These are phyloP conservation scores for Scytalopus superciliaris DNA, from an alignment of 2,113 vertebrate genomes.

Conservation along the genomic window DNA sequence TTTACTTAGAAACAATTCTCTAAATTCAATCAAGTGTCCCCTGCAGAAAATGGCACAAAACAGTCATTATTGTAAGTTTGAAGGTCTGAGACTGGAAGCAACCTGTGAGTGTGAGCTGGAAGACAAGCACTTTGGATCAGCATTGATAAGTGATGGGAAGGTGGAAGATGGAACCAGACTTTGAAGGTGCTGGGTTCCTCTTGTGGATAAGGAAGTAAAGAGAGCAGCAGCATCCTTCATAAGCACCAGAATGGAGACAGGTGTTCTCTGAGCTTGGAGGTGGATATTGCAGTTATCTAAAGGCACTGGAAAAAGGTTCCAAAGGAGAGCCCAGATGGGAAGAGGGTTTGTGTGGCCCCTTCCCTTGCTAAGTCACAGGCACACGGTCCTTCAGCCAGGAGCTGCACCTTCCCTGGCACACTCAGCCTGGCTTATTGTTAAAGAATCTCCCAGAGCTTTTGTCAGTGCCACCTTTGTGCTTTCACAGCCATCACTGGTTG, in stretches of 20 bases:
- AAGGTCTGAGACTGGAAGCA: not conserved
- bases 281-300: not conserved
- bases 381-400: not conserved
- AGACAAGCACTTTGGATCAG: not conserved
- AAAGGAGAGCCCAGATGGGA: not conserved
- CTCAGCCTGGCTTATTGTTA: not conserved
- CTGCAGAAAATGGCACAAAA: not conserved
- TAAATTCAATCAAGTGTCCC: not conserved
- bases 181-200: not conserved
- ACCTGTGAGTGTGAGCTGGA: not conserved
- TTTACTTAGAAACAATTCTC: not conserved
- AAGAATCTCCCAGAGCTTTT: not conserved
- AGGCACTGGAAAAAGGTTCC: not conserved
- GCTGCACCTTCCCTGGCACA: not conserved
- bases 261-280: not conserved
- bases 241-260: not conserved
- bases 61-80: not conserved
- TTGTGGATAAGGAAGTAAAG: not conserved
- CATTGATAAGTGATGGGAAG: fast-evolving
- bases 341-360: not conserved
- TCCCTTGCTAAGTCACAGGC: not conserved
- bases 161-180: not conserved
- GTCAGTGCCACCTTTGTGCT: not conserved
- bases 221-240: not conserved
- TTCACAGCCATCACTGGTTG: not conserved